Base-by-base conservation (phyloP, 2,113 vertebrate species). In the Morphnarchus princeps region DNA sequence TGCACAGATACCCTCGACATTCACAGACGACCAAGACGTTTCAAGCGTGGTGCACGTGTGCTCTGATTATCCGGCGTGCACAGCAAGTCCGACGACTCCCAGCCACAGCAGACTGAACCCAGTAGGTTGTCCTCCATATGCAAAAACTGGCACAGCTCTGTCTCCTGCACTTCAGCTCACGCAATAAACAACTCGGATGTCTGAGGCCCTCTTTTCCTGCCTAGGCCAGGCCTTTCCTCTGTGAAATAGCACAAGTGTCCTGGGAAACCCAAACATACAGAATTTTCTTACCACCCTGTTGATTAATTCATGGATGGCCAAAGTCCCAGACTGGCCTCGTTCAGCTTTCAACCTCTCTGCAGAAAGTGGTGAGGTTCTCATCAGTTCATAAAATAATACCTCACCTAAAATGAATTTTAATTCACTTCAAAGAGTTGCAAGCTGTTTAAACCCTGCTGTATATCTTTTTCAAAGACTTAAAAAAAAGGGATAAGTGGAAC, bases 341-440 rank as follows among this genome's bases (percentile, higher is more conserved):
- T 72, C 77, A 61, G 94, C 52, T 91, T 81, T 89, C 95, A 91
- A 36, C 10, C 40, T 58, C 40, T n/a, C 11, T 81, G 55, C 42
- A 72, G 77, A 32, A 87, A 90, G 65, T 10, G 49, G 17, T 3
- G 62, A 93, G 62, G 42, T 73, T 69, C 61, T 92, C 85, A 32
- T 17, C 66, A 19, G 70, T 73, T 54, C 74, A 70, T 85, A 61
- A 87, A 91, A 61, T 26, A 76, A 52, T 7, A 20, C 21, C 45
- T 69, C 87, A 73, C 74, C 40, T 80, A 61, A 91, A 94, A 73
- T 20, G 10, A 38, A 73, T 54, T 69, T 8, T 42, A 63, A 69
- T 65, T 87, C 52, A 29, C 91, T 94, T 96, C 87, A 93, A 88
- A 94, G 81, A 28, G 34, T 43, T 57, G 21, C 21, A 90, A 94